These are phyloP conservation scores for Drosophila nasuta DNA, from an alignment of 1,140 invertebrate species.

Conservation along the genomic window DNA sequence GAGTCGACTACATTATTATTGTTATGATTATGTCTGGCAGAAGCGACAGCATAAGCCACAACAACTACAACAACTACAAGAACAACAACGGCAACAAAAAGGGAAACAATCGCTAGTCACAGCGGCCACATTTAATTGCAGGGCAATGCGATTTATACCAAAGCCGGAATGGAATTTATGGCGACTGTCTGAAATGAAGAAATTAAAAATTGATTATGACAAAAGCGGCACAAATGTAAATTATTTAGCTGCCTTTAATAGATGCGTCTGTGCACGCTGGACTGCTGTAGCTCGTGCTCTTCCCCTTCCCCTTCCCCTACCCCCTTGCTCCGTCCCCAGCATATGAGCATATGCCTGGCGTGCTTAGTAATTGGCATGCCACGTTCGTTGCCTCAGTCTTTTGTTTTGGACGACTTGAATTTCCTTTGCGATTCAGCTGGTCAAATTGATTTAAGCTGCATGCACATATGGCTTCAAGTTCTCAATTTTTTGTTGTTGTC, in stretches of 20 bases:
- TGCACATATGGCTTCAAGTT: conserved; percentile 26
- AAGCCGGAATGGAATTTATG: conserved; percentile 77
- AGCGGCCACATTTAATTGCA: conserved; percentile 52
- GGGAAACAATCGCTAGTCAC: conserved; percentile 23
- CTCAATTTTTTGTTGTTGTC: background rate
- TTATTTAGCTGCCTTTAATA: conserved; percentile 67
- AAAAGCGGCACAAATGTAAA: conserved; percentile 74
- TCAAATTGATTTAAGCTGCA: conserved; percentile 2
- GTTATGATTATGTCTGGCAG: conserved; percentile 83
- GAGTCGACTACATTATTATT: conserved; percentile 78
- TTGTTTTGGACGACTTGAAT: conserved; percentile 55
- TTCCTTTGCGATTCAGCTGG: conserved; percentile 21
- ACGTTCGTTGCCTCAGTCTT: conserved; percentile 63
- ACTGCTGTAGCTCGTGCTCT: background rate
- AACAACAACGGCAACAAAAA: conserved; percentile 17
- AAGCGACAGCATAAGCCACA: conserved; percentile 62
- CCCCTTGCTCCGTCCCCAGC: background rate
- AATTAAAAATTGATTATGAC: conserved; percentile 83
- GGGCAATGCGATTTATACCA: conserved; percentile 78
- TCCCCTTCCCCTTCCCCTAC: background rate
- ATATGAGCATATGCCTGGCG: conserved; percentile 19
- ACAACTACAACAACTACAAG: conserved; percentile 20
- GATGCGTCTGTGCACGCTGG: conserved; percentile 19
- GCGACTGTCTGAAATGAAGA: conserved; percentile 78
- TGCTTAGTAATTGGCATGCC: conserved; percentile 42